Percentiles rank a stretch among this genome's conserved stretches.
phyloP scores from a whole-genome alignment of 2,113 vertebrate species.

The Salvelinus sp. region DNA sequence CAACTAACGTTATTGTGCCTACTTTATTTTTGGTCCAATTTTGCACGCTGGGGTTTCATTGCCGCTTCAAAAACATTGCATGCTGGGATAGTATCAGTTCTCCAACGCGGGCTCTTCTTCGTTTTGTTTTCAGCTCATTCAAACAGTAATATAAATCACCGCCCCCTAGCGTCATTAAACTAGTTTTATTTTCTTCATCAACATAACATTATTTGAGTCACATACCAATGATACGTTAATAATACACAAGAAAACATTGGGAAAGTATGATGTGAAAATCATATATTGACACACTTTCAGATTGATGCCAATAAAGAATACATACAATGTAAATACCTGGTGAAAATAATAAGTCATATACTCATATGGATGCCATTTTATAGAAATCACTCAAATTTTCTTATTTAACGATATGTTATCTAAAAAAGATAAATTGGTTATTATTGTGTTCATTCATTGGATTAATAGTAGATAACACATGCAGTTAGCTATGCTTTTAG shows the following conservation, averaged over 20 bases:
- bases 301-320: too few relatives aligned
- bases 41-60: conserved; percentile 71
- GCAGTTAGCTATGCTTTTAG: neutral
- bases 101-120: conserved; percentile 49
- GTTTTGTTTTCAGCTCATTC: neutral
- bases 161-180: conserved; percentile 31
- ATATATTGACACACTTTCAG: neutral
- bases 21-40: conserved; percentile 48
- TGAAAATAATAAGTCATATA: neutral
- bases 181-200: neutral
- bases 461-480: conserved; percentile 3
- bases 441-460: neutral
- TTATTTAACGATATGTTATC: neutral
- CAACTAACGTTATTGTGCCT: neutral
- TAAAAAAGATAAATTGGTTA: neutral
- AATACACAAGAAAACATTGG: neutral
- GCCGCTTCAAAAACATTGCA: conserved; percentile 58
- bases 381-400: neutral
- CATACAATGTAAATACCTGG: neutral
- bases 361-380: neutral
- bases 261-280: neutral
- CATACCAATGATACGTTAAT: neutral
- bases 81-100: conserved; percentile 13
- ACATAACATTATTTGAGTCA: neutral
- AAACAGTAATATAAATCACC: too few relatives aligned